These are phyloP conservation scores for Coregonus clupeaformis DNA, from an alignment of 2,113 vertebrate genomes.

Conservation along the genomic window DNA sequence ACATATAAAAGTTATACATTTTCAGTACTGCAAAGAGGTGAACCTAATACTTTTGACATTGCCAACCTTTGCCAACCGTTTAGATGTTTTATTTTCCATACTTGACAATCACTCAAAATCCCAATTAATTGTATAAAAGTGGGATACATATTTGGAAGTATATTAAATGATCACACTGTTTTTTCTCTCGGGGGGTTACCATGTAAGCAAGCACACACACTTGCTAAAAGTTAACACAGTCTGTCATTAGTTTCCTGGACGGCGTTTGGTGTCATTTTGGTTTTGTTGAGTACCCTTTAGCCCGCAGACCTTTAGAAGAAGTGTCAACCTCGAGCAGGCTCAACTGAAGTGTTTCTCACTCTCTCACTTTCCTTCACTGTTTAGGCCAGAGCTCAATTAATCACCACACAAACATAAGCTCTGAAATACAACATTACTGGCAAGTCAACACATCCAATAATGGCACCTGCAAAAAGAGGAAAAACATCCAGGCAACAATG, in stretches of 20 bases:
- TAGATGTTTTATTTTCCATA: too few relatives aligned
- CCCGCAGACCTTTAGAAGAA: constrained; percentile 66
- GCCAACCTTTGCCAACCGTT: neutral
- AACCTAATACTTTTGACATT: constrained; percentile 14
- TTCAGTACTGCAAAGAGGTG: constrained; percentile 18
- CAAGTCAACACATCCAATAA: constrained; percentile 7
- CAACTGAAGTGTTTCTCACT: constrained; percentile 63
- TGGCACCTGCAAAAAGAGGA: neutral
- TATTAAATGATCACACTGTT: constrained; percentile 51
- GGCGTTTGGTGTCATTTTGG: constrained; percentile 53
- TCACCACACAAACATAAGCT: constrained; percentile 41
- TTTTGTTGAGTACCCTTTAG: constrained; percentile 50
- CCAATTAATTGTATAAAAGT: too few relatives aligned
- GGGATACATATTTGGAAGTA: too few relatives aligned
- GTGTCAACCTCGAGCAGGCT: constrained; percentile 68
- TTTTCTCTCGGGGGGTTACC: constrained; percentile 46
- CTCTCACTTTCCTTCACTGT: constrained; percentile 62
- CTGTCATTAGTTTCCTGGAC: constrained; percentile 18
- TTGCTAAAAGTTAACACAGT: neutral
- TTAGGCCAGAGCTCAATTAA: constrained; percentile 48
- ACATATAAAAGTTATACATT: constrained; percentile 29
- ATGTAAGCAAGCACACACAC: neutral
- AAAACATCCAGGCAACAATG: neutral
- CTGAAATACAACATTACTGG: constrained; percentile 14
- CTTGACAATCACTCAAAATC: too few relatives aligned